Evolutionary conservation across 1,140 invertebrate species (phyloP), one percentile per base, ranked within the genome.

Genomic region (Geopemphigus sp.): DNA sequence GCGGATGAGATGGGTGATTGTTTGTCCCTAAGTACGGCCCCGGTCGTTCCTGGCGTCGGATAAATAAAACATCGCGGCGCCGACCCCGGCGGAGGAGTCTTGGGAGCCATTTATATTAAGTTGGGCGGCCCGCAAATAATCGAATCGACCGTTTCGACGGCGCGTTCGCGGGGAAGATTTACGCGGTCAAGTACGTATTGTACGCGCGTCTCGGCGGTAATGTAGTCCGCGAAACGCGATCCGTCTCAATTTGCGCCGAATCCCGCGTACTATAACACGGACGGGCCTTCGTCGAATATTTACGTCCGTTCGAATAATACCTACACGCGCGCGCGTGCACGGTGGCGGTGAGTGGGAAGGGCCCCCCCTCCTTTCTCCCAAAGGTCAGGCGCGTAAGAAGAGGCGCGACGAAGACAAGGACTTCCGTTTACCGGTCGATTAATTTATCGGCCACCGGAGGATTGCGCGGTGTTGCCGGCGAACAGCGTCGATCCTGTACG

Each of bases 21-120:
- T n/a, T n/a, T n/a, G n/a, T n/a, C n/a, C n/a, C n/a, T n/a, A n/a
- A n/a, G n/a, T n/a, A n/a, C n/a, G n/a, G n/a, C n/a, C n/a, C n/a
- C n/a, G n/a, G n/a, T n/a, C n/a, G n/a, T n/a, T n/a, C n/a, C n/a
- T n/a, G n/a, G n/a, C n/a, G n/a, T n/a, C n/a, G n/a, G n/a, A n/a
- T 66, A 47, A 66, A 66, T 66, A 66, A 66, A 66, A 66, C 45
- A 45, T 47, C 32, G 63, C 19, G 29, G n/a, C n/a, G n/a, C n/a
- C n/a, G n/a, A n/a, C n/a, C 17, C 8, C 63, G 64, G 14, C 64
- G 56, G 8, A n/a, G 39, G 39, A 61, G 74, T 47, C 74, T 78
- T 78, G 74, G 74, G 74, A 78, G 74, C 74, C 74, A 78, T 78
- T 78, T 78, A 78, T 78, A 78, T 78, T 57, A 78, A 78, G 74